Evolutionary conservation across 2,113 vertebrate species (phyloP).

Genomic region (Zosterops japonicus): DNA sequence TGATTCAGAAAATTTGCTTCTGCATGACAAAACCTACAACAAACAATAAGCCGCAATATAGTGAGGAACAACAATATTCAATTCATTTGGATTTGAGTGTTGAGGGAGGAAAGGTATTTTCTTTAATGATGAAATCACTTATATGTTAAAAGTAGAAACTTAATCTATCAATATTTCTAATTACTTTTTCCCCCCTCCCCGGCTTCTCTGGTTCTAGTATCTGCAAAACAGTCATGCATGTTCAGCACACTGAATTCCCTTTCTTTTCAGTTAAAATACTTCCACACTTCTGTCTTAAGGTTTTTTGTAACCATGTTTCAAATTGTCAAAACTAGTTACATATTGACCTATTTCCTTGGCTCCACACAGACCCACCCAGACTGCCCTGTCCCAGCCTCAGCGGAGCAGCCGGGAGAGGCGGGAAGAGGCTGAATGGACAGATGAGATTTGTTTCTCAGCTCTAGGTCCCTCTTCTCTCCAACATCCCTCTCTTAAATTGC

Average conservation of each 20-base stretch:
- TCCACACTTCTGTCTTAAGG: background rate
- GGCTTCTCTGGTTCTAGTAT: background rate
- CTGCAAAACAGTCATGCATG: background rate
- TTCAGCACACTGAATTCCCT: background rate
- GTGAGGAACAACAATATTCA: accelerated
- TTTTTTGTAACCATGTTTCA: background rate
- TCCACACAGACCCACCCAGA: accelerated
- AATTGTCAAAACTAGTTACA: background rate
- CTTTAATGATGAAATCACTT: background rate
- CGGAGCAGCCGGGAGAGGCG: background rate
- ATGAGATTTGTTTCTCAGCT: background rate
- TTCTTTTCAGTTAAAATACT: background rate
- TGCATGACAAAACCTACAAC: background rate
- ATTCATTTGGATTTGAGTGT: background rate
- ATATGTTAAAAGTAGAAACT: background rate
- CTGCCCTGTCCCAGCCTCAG: background rate
- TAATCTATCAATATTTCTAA: background rate
- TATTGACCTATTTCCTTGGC: background rate
- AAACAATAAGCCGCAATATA: background rate
- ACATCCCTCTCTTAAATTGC: background rate
- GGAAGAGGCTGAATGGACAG: background rate
- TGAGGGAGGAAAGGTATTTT: background rate
- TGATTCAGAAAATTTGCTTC: background rate
- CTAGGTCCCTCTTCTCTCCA: background rate
- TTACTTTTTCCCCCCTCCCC: background rate